Conservation (phyloP, 37 sponge, comb jelly and placozoan genomes). For the Cladorhizidae sp. region DNA sequence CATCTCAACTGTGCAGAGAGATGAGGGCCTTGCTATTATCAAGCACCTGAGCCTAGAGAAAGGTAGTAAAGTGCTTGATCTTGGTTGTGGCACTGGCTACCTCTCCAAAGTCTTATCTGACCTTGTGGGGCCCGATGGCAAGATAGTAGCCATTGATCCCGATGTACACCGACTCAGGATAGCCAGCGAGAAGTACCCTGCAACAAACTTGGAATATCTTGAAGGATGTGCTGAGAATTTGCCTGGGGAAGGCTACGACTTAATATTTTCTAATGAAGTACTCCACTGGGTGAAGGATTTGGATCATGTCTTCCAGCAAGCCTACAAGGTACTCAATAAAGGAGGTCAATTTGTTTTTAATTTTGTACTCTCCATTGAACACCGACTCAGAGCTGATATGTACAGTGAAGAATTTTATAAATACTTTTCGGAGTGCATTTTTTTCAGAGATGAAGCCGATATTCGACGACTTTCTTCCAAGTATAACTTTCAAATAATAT, state of each 20-base stretch:
- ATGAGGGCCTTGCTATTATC: not conserved
- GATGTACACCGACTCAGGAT: not conserved
- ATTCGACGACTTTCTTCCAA: not conserved
- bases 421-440: not conserved
- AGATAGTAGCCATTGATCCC: conserved; percentile 5
- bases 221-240: not conserved
- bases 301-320: conserved; percentile 2
- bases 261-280: not conserved
- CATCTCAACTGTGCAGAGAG: not conserved
- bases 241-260: not conserved
- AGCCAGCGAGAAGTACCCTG: not conserved
- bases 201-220: not conserved
- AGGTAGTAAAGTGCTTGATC: not conserved
- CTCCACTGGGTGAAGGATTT: not conserved
- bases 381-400: not conserved
- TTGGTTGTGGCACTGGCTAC: conserved; percentile 5
- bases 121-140: not conserved
- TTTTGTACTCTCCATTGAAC: not conserved
- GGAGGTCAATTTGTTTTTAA: conserved; percentile 10
- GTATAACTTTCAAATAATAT: not conserved
- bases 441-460: not conserved
- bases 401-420: not conserved
- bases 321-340: not conserved
- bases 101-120: not conserved
- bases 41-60: not conserved